Percentiles rank a stretch among this genome's conserved stretches.
Evolutionary conservation across 2,113 vertebrate species (phyloP).

Genomic region (Ciconia maguari): DNA sequence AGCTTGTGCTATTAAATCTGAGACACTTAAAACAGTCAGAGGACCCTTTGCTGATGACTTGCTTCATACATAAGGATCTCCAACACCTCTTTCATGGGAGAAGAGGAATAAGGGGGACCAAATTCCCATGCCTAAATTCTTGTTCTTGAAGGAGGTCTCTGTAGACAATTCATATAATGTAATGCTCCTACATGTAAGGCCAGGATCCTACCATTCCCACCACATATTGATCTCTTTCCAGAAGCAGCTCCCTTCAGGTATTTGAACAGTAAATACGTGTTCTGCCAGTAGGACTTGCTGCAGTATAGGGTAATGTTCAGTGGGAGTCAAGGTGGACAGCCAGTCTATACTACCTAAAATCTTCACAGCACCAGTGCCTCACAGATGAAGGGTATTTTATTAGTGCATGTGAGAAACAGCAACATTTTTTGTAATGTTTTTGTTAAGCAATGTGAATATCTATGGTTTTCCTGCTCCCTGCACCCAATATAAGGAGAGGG

Average conservation of each 20-base stretch:
- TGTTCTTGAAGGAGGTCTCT: not conserved
- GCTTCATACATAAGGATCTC: not conserved
- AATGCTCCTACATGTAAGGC: not conserved
- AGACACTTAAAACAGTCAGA: not conserved
- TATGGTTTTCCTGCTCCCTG: not conserved
- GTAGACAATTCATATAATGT: not conserved
- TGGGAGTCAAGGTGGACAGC: not conserved
- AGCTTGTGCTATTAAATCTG: not conserved
- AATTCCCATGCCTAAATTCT: not conserved
- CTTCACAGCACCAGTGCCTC: not conserved
- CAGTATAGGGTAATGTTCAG: not conserved
- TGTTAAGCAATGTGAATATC: not conserved
- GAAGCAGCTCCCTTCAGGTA: not conserved
- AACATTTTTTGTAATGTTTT: not conserved
- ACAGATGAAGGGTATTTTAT: not conserved
- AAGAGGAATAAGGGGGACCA: not conserved
- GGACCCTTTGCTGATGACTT: not conserved
- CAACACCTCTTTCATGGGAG: not conserved
- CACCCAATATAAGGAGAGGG: accelerated
- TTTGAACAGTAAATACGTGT: not conserved
- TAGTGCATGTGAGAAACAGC: not conserved
- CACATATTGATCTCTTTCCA: not conserved
- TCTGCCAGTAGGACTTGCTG: not conserved
- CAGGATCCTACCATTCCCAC: not conserved
- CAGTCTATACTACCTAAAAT: not conserved